Conservation (phyloP, 2,888 invertebrate species). For the Cataglyphis albicans region DNA sequence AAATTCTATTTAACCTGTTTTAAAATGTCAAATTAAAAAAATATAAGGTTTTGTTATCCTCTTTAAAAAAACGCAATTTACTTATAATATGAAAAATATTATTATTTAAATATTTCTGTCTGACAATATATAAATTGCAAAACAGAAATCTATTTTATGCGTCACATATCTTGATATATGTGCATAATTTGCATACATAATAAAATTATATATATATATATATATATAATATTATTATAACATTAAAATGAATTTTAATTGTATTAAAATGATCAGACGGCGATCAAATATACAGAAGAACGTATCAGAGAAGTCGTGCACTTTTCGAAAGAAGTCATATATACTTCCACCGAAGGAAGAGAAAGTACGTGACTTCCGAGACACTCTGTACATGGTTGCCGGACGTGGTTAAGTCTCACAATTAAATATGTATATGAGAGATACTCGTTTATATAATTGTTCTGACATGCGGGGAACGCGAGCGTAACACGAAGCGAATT, state of each 20-base stretch:
- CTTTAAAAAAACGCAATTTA: background rate
- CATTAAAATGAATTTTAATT: background rate
- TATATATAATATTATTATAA: background rate
- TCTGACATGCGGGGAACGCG: background rate
- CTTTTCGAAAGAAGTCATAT: constrained; percentile 7
- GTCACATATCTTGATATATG: too few species aligned
- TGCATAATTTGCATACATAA: too few species aligned
- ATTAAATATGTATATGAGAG: constrained; percentile 32
- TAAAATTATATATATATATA: too few species aligned
- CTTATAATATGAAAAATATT: background rate
- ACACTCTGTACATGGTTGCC: constrained; percentile 20
- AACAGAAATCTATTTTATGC: background rate
- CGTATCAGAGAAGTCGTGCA: background rate
- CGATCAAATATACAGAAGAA: background rate
- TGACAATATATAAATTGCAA: too few species aligned
- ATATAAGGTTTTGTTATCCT: background rate
- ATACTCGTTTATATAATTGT: constrained; percentile 45
- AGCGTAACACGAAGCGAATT: background rate
- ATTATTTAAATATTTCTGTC: background rate
- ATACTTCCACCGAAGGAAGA: constrained; percentile 2
- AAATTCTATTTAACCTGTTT: background rate
- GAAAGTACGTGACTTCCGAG: constrained; percentile 43
- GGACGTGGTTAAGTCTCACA: constrained; percentile 29
- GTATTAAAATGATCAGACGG: background rate
- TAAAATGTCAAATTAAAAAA: background rate